Conservation (phyloP, 2,113 vertebrate species). For the Ammodytes dubius region DNA sequence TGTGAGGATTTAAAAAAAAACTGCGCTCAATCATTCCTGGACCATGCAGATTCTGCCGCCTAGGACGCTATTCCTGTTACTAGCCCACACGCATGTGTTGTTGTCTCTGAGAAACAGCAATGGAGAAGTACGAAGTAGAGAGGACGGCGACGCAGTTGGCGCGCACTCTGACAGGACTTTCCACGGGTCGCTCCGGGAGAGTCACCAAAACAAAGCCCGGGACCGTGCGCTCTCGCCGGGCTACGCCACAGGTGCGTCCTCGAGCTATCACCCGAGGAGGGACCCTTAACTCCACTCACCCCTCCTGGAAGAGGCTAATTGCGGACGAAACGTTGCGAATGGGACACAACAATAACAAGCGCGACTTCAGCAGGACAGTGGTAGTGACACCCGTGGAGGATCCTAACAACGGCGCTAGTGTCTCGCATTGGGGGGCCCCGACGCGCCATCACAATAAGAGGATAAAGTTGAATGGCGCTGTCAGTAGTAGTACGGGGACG, state of each 20-base stretch:
- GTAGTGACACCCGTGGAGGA: constrained; percentile 58
- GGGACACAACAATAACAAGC: constrained; percentile 69
- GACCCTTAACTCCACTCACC: constrained; percentile 64
- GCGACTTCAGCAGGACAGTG: constrained; percentile 64
- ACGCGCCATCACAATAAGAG: constrained; percentile 75
- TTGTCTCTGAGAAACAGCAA: constrained; percentile 58
- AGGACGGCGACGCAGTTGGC: constrained; percentile 30
- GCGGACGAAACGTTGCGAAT: constrained; percentile 50
- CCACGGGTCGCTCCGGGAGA: constrained; percentile 60
- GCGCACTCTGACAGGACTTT: constrained; percentile 54
- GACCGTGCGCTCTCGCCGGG: constrained; percentile 52
- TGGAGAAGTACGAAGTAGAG: constrained; percentile 62
- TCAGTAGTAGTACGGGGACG: constrained; percentile 71
- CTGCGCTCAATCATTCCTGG: constrained; percentile 53
- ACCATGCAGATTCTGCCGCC: constrained; percentile 81
- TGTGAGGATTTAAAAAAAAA: constrained; percentile 52
- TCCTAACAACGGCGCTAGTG: constrained; percentile 33
- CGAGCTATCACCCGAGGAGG: constrained; percentile 50
- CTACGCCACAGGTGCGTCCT: no score
- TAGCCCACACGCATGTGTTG: constrained; percentile 65
- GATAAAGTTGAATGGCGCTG: constrained; percentile 81
- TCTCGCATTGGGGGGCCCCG: constrained; percentile 72
- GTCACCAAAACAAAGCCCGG: constrained; percentile 58
- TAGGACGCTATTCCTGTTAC: constrained; percentile 73
- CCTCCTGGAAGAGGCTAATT: constrained; percentile 53